Evolutionary conservation across 2,888 invertebrate genomes (phyloP), one percentile per base, ranked within the genome.

Genomic region (Eupithecia exiguata): DNA sequence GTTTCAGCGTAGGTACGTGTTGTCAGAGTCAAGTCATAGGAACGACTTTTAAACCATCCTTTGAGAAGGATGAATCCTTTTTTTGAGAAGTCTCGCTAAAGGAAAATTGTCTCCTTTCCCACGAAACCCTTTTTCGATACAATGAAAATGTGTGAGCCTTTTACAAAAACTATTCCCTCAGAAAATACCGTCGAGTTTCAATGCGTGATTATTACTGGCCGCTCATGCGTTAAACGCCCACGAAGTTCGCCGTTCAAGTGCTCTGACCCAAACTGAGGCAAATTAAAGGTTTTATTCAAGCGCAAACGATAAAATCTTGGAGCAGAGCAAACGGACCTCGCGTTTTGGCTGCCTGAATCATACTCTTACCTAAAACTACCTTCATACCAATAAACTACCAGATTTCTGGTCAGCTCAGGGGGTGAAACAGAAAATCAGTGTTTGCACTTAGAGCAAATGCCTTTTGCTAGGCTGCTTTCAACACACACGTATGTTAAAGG

Each of bases 191-290:
- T 46, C 74, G 71, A 75, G 74, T 81, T 79, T 81, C 78, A 76
- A 70, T 73, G 66, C 75, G 78, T 75, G 79, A 81, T 85, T 87
- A 85, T 87, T 86, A 86, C 85, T 79, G 85, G 79, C 82, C 79
- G 82, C 85, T 88, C 86, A 84, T 76, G 80, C 80, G 80, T 82
- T 82, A 84, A 86, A 88, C 83, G 82, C 73, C 71, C 83, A 84
- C 77, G 62, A 75, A 72, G 67, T 71, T 70, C 76, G 40, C 74
- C 67, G 72, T 77, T 70, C 66, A 77, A 78, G 75, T 78, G 77
- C 77, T 73, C 7, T 67, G 75, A 77, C 76, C 79, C 76, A 71
- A 68, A 70, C 72, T 70, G 72, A 74, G 71, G 72, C 66, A 78
- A 78, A 78, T 78, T 79, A 74, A 77, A 77, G 75, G 76, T 75